phyloP scores from a whole-genome alignment of 2,888 invertebrate genomes.

The Eurytoma adleriae region DNA sequence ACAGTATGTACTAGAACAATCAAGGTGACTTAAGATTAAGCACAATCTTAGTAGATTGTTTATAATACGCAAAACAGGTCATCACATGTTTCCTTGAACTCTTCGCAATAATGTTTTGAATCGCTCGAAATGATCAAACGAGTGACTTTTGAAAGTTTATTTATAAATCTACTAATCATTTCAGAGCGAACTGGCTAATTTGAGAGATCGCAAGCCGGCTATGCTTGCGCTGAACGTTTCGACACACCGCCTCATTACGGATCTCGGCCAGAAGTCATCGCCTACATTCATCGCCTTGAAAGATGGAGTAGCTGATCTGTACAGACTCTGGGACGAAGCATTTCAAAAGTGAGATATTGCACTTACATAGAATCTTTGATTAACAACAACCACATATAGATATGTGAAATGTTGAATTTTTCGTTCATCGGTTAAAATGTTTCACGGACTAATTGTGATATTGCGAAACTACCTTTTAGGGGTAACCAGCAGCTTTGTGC shows the following conservation, averaged over 20 bases:
- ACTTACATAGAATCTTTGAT: neutral
- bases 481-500: slow-evolving; percentile 85
- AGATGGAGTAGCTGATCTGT: slow-evolving; percentile 82
- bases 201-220: slow-evolving; percentile 78
- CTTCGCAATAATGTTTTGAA: too few species aligned
- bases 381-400: neutral
- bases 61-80: too few species aligned
- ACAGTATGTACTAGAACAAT: too few species aligned
- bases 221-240: slow-evolving; percentile 81
- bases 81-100: too few species aligned
- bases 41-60: too few species aligned
- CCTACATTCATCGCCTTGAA: slow-evolving; percentile 78
- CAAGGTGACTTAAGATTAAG: too few species aligned
- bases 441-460: neutral
- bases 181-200: slow-evolving; percentile 80
- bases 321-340: slow-evolving; percentile 84
- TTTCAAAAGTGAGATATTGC: slow-evolving; percentile 80
- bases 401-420: neutral
- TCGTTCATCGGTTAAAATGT: neutral
- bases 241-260: slow-evolving; percentile 78
- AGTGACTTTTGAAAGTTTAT: slow-evolving; percentile 42
- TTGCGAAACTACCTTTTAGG: slow-evolving; percentile 75
- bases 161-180: slow-evolving; percentile 72
- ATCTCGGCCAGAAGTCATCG: slow-evolving; percentile 77
- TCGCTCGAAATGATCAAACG: too few species aligned